Evolutionary conservation across 2,113 vertebrate species (phyloP).

Genomic region (Caretta caretta): DNA sequence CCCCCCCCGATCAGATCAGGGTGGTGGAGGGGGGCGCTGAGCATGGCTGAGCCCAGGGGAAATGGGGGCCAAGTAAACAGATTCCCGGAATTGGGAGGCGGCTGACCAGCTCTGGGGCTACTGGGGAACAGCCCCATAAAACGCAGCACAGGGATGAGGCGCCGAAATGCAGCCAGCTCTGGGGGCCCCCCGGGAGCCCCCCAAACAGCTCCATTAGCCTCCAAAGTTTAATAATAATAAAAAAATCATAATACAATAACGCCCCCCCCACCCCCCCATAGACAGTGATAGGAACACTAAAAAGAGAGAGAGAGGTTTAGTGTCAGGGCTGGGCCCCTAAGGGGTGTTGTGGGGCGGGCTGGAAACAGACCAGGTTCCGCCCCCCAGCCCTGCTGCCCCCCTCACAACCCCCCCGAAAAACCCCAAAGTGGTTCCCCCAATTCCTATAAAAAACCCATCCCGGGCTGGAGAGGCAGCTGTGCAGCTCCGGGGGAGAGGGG

Average conservation of each 20-base stretch:
- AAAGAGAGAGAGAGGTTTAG: constrained; percentile 33
- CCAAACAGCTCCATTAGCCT: not conserved
- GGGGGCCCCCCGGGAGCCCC: not conserved
- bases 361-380: not conserved
- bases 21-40: too few relatives aligned
- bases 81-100: not conserved
- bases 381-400: not conserved
- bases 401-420: not conserved
- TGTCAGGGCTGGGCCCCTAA: not conserved
- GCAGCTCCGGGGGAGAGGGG: not conserved
- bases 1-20: too few relatives aligned
- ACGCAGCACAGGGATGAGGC: fast-evolving
- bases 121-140: not conserved
- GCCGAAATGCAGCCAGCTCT: not conserved
- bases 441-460: constrained; percentile 32
- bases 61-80: not conserved
- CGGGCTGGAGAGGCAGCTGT: not conserved
- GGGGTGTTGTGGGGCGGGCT: not conserved
- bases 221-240: constrained; percentile 62
- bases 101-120: not conserved
- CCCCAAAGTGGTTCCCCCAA: constrained; percentile 12
- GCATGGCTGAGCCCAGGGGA: not conserved
- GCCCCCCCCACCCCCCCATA: not conserved
- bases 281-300: not conserved
- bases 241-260: constrained; percentile 54